Conservation (phyloP, 2,113 vertebrate species). For the Microtus montanus region DNA sequence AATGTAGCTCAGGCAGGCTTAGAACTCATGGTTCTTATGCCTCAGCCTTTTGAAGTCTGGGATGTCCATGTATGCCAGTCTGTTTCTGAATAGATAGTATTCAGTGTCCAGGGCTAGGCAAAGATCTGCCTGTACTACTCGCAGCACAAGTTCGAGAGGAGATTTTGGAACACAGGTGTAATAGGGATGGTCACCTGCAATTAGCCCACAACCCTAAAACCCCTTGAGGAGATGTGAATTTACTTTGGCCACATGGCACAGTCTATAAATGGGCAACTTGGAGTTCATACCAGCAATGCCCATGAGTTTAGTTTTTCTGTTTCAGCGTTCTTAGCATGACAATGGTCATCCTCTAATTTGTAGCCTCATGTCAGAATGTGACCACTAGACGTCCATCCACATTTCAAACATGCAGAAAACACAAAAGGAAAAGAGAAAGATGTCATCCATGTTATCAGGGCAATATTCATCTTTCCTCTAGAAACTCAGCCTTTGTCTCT, state of each 20-base stretch:
- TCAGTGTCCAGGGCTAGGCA: not conserved
- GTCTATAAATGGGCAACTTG: not conserved
- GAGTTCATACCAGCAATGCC: not conserved
- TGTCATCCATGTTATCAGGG: accelerated
- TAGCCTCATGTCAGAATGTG: not conserved
- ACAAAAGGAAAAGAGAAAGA: conserved; percentile 12
- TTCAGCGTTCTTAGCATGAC: not conserved
- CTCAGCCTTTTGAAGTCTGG: not conserved
- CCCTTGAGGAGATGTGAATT: not conserved
- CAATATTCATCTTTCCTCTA: not conserved
- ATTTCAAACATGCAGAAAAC: not conserved
- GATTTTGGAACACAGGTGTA: not conserved
- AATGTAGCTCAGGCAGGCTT: not conserved
- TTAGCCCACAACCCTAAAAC: not conserved
- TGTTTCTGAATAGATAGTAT: not conserved
- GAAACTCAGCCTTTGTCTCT: not conserved
- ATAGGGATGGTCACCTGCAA: not conserved
- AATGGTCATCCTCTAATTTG: not conserved
- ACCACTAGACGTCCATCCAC: not conserved
- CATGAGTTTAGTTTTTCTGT: not conserved
- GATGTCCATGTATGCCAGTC: not conserved
- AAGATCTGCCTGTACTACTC: not conserved
- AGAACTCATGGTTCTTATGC: not conserved
- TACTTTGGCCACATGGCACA: not conserved
- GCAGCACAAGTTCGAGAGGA: not conserved